A percentile compares a stretch with the other conserved stretches of the same genome.
Conservation (phyloP, 2,888 invertebrate species). For the Siphlonurus alternatus region DNA sequence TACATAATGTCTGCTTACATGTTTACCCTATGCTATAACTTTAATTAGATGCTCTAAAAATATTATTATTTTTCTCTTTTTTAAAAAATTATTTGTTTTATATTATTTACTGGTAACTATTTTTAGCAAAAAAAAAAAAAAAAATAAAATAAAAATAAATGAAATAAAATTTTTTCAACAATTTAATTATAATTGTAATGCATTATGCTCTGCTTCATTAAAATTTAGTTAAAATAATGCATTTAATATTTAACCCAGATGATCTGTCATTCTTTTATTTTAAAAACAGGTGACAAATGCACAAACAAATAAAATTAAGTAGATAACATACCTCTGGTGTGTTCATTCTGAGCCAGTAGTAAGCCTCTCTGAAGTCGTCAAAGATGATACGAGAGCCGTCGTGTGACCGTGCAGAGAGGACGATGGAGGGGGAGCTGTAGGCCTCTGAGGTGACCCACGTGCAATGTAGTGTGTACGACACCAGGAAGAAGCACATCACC, state of each 20-base stretch:
- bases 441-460: constrained; percentile 99
- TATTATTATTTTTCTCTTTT: no score
- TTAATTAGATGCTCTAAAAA: no score
- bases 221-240: no score
- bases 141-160: not conserved
- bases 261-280: no score
- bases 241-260: no score
- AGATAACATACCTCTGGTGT: constrained; percentile 50
- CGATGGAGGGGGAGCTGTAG: constrained; percentile 93
- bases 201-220: no score
- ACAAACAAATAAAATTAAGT: constrained; percentile 2
- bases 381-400: constrained; percentile 90
- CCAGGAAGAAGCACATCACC: constrained; percentile 63
- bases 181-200: constrained; percentile 7
- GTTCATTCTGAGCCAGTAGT: constrained; percentile 96
- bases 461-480: constrained; percentile 91
- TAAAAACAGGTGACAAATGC: not conserved
- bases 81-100: no score
- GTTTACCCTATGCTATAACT: not conserved
- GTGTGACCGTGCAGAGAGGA: constrained; percentile 44
- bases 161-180: not conserved
- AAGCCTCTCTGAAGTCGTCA: constrained; percentile 93
- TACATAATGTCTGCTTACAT: not conserved
- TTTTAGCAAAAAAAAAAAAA: not conserved
- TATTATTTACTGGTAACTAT: no score